Evolutionary conservation across 2,113 vertebrate genomes (phyloP), one percentile per base, ranked within the genome.

Genomic region (Peromyscus leucopus): DNA sequence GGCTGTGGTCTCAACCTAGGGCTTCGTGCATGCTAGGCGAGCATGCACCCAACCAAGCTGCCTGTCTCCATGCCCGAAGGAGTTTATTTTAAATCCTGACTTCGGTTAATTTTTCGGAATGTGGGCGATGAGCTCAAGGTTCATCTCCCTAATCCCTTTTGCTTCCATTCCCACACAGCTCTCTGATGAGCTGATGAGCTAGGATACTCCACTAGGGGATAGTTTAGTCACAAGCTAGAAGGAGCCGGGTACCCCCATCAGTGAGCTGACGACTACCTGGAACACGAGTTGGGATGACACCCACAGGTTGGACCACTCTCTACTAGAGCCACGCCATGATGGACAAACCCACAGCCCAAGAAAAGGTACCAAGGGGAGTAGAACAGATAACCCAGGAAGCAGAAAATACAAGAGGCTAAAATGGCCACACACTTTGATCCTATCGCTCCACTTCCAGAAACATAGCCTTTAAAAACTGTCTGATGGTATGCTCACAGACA

Each of bases 111-210:
- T 63, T 75, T 95, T 65, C 19, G 0, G 21, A 91, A 69, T 0
- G 26, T 11, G 65, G 80, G 61, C 7, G 19, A 0, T 28, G 61
- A 67, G n/a, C 7, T 2, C 22, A 39, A 36, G 48, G 63, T 4
- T 59, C 61, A 3, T 16, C 21, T 39, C 48, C 11, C 5, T 22
- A 1, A 65, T 2, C n/a, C 48, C 22, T 46, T 16, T 11, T 4
- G 13, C 22, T 21, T n/a, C 33, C 46, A 13, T 3, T 3, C 3
- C 46, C 2, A 0, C 0, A 15, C 0, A 4, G 3, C n/a, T 78
- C 67, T n/a, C 15, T 51, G 57, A 61, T 83, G 69, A 42, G 13
- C 33, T 26, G 10, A 22, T 57, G 5, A 33, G 55, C 33, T n/a
- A 26, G 63, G 76, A 79, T 48, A 12, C 55, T 16, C 88, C 21